A percentile compares a stretch with the other conserved stretches of the same genome.
phyloP scores from a whole-genome alignment of 2,113 vertebrate species.

The Climacteris rufus region DNA sequence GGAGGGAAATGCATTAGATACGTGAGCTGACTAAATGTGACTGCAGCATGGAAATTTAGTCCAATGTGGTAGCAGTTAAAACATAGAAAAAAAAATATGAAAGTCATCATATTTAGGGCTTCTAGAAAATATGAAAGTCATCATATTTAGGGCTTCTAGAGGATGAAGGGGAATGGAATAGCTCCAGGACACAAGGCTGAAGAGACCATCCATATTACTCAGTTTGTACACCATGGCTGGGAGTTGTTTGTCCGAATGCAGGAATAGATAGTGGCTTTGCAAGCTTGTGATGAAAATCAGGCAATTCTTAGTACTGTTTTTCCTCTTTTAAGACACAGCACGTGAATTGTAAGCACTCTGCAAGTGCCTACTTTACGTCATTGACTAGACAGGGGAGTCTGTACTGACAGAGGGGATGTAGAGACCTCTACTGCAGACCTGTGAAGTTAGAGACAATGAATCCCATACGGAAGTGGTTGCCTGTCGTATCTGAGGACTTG shows the following conservation, averaged over 20 bases:
- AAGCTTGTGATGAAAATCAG: background rate
- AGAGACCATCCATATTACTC: background rate
- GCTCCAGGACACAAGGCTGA: background rate
- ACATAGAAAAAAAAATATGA: background rate
- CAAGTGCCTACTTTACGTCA: background rate
- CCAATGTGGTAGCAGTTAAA: background rate
- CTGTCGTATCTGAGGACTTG: background rate
- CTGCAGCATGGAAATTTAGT: background rate
- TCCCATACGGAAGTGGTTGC: background rate
- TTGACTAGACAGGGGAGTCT: background rate
- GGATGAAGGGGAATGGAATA: background rate
- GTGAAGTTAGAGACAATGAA: background rate
- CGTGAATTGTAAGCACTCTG: background rate
- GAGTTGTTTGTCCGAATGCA: background rate
- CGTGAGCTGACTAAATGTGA: background rate
- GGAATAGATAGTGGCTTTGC: background rate
- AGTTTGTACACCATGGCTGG: background rate
- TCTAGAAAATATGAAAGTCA: background rate
- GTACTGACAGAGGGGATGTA: background rate
- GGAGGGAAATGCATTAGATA: background rate
- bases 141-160: background rate
- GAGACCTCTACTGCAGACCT: background rate
- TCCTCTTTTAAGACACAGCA: background rate
- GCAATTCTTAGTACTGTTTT: background rate
- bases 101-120: background rate